phyloP scores from a whole-genome alignment of 2,113 vertebrate species.

The Campylomormyrus numenius region DNA sequence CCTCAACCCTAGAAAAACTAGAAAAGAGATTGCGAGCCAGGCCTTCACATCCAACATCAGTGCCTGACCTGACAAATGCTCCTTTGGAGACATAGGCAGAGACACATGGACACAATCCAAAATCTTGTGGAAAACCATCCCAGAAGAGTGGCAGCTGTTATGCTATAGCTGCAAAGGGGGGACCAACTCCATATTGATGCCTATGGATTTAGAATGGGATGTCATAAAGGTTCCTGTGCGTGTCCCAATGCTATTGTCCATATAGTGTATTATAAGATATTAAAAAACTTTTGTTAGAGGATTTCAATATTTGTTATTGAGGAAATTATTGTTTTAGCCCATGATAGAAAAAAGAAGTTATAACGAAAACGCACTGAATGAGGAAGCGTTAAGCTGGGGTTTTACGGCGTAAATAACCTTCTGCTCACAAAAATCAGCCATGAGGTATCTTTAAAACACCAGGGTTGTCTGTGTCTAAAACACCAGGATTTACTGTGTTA shows the following conservation, averaged over 20 bases:
- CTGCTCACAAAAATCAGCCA: not conserved
- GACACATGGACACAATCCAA: not conserved
- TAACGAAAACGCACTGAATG: not conserved
- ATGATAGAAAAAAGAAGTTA: not conserved
- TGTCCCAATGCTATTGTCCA: not conserved
- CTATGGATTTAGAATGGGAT: not conserved
- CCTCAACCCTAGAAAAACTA: no score
- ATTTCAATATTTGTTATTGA: not conserved
- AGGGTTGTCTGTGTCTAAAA: not conserved
- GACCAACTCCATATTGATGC: not conserved
- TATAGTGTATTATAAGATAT: not conserved
- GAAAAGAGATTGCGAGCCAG: not conserved
- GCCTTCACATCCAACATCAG: not conserved
- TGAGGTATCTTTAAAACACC: not conserved
- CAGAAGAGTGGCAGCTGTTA: not conserved
- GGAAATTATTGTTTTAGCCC: not conserved
- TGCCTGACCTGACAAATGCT: not conserved
- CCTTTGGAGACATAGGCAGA: not conserved
- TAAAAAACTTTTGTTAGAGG: not conserved
- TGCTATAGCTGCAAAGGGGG: not conserved
- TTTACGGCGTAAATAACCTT: not conserved
- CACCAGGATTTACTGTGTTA: not conserved
- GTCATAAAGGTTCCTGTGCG: not conserved
- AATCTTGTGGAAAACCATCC: not conserved
- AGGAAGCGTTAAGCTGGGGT: not conserved